Evolutionary conservation across 1,140 invertebrate genomes (phyloP).

Genomic region (Pseudomyrmex dendroicus): DNA sequence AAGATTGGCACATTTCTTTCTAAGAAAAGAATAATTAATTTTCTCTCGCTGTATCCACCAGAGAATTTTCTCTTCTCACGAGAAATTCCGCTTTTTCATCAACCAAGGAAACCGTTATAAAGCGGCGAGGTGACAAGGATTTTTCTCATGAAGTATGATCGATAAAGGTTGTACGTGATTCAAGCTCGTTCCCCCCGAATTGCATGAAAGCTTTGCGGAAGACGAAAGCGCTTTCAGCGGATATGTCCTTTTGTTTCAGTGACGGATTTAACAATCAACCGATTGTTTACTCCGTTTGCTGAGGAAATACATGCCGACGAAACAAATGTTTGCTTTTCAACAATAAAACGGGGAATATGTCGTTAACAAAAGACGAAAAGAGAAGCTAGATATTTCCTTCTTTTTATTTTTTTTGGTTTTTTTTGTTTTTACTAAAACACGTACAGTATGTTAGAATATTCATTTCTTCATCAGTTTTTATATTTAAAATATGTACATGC

Average conservation of each 20-base stretch:
- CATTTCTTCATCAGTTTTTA: background rate
- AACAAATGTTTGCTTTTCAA: conserved; percentile 8
- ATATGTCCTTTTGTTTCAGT: background rate
- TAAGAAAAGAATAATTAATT: conserved; percentile 30
- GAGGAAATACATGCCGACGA: background rate
- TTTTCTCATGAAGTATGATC: conserved; percentile 31
- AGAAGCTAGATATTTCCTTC: no score
- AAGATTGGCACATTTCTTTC: conserved; percentile 6
- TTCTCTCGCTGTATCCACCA: background rate
- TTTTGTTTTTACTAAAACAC: background rate
- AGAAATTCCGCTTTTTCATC: conserved; percentile 15
- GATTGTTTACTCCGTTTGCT: background rate
- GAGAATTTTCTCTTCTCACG: conserved; percentile 14
- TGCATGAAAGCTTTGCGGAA: background rate
- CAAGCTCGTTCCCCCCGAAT: conserved; percentile 15
- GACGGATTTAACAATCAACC: background rate
- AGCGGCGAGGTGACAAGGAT: conserved; percentile 12
- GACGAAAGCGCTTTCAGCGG: conserved; percentile 3
- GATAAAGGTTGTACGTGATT: conserved; percentile 51
- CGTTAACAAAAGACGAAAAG: background rate
- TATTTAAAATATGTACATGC: background rate
- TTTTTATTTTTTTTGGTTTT: background rate
- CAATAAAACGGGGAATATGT: background rate
- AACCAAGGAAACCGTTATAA: conserved; percentile 8
- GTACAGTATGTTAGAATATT: background rate